phyloP scores from a whole-genome alignment of 2,797 vertebrate species.

The Allobates femoralis region DNA sequence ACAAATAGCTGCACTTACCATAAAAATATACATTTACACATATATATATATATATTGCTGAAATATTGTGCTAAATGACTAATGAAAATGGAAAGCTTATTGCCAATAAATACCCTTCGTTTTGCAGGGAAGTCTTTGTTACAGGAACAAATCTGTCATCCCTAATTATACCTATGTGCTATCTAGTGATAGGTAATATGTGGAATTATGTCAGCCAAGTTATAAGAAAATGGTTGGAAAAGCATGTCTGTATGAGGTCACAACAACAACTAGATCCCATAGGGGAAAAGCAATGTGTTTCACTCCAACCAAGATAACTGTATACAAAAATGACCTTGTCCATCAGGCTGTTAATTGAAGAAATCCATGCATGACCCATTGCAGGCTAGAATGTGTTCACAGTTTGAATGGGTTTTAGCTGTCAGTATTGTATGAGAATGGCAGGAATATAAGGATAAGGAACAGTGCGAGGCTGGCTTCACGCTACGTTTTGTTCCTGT shows the following conservation, averaged over 20 bases:
- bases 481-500: no score
- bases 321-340: neutral
- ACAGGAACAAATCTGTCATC: neutral
- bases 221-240: neutral
- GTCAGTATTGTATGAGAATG: neutral
- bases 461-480: no score
- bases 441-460: neutral
- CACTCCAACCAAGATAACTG: neutral
- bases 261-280: neutral
- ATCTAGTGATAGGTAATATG: neutral
- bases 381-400: neutral
- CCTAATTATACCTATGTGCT: neutral
- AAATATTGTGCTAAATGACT: slow-evolving; percentile 15
- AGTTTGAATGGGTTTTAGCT: neutral
- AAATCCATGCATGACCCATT: neutral
- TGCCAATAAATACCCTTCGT: slow-evolving; percentile 17
- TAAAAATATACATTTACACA: slow-evolving; percentile 20
- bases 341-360: neutral
- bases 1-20: slow-evolving; percentile 32
- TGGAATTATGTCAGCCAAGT: neutral
- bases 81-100: neutral
- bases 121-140: neutral
- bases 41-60: slow-evolving; percentile 29
- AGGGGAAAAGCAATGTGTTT: no score
- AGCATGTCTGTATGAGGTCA: neutral